Percentiles rank a stretch among this genome's conserved stretches.
These are phyloP conservation scores for Sebastes vulpes DNA, from an alignment of 2,797 vertebrate species.

Conservation along the genomic window DNA sequence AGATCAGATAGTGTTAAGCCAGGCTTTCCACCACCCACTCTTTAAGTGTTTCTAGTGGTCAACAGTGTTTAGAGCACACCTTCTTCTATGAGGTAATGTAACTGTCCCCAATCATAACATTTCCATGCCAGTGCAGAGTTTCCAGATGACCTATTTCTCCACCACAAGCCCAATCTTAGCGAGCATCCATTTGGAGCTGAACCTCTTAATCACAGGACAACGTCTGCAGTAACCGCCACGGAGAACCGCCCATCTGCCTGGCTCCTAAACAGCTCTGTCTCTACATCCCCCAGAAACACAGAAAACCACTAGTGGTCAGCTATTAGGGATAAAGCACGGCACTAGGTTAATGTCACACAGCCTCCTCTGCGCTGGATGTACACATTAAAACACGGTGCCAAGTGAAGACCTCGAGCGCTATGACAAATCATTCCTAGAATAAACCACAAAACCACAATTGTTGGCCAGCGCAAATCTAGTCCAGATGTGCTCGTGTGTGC, in stretches of 20 bases:
- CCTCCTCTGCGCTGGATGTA: slow-evolving; percentile 45
- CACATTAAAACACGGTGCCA: slow-evolving; percentile 55
- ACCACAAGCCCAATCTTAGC: slow-evolving; percentile 68
- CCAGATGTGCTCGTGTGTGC: slow-evolving; percentile 79
- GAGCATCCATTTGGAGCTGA: slow-evolving; percentile 70
- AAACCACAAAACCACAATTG: slow-evolving; percentile 66
- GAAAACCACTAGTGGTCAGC: slow-evolving; percentile 14
- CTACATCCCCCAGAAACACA: slow-evolving; percentile 22
- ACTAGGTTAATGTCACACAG: slow-evolving; percentile 20
- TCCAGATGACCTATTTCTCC: slow-evolving; percentile 84
- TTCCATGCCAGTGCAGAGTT: slow-evolving; percentile 75
- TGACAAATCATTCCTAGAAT: slow-evolving; percentile 77
- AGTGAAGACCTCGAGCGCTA: slow-evolving; percentile 64
- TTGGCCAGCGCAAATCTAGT: slow-evolving; percentile 66
- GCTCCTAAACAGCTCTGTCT: slow-evolving; percentile 46
- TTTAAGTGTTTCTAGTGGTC: slow-evolving; percentile 50
- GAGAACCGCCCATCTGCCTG: slow-evolving; percentile 67
- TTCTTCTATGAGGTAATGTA: slow-evolving; percentile 69
- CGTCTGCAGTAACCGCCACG: slow-evolving; percentile 44
- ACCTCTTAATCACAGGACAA: slow-evolving; percentile 81
- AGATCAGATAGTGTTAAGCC: slow-evolving; percentile 9
- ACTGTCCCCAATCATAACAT: slow-evolving; percentile 74
- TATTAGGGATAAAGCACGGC: slow-evolving; percentile 42
- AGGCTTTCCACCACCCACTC: slow-evolving; percentile 30
- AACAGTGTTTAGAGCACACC: slow-evolving; percentile 68